Percentiles rank a stretch among this genome's conserved stretches.
Conservation (phyloP, 2,113 vertebrate genomes). For the Ovis canadensis region DNA sequence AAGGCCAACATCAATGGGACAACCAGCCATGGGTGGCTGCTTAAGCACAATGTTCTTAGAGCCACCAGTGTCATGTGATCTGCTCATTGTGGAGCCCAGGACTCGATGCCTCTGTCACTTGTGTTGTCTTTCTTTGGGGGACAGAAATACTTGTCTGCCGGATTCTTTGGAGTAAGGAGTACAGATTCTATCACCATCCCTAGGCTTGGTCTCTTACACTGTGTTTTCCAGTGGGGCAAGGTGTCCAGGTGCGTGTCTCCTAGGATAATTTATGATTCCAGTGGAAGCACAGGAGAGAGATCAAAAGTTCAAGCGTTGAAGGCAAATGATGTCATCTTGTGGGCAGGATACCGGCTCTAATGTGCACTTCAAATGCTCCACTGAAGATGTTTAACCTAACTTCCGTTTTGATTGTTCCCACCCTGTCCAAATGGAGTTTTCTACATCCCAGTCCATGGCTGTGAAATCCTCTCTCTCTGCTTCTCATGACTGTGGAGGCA, state of each 20-base stretch:
- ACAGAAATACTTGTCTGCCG: background rate
- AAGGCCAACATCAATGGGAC: background rate
- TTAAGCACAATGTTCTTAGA: background rate
- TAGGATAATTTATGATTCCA: background rate
- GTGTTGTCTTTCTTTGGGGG: background rate
- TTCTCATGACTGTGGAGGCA: background rate
- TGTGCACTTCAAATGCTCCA: background rate
- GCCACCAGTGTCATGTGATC: background rate
- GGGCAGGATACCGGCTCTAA: background rate
- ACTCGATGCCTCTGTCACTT: background rate
- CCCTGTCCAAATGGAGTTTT: background rate
- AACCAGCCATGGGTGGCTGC: background rate
- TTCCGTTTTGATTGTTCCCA: background rate
- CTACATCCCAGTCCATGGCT: background rate
- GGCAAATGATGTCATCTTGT: background rate
- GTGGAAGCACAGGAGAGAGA: background rate
- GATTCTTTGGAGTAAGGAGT: background rate
- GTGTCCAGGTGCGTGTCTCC: background rate
- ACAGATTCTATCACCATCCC: background rate
- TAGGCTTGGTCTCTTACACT: background rate
- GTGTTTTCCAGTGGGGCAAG: background rate
- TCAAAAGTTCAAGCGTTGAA: background rate
- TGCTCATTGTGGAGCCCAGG: background rate
- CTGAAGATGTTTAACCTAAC: background rate
- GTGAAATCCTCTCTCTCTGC: background rate